Percentiles rank a stretch among this genome's conserved stretches.
These are phyloP conservation scores for Vireo altiloquus DNA, from an alignment of 2,113 vertebrate genomes.

Conservation along the genomic window DNA sequence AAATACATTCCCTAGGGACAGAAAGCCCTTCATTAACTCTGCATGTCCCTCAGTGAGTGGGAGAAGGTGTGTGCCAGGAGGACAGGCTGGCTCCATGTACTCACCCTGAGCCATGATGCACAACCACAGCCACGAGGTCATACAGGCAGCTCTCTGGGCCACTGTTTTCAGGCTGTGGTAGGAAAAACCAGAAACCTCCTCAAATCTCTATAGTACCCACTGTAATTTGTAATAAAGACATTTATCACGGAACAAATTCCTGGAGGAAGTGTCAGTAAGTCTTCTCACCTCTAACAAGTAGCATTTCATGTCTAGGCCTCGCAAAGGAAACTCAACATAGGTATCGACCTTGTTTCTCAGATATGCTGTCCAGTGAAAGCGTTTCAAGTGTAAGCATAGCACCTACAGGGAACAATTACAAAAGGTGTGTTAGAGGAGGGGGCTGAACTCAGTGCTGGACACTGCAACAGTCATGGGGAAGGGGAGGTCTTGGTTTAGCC, in stretches of 20 bases:
- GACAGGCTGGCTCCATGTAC: slow-evolving; percentile 4
- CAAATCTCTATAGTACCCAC: background rate
- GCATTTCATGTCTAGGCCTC: slow-evolving; percentile 91
- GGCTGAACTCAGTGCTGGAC: background rate
- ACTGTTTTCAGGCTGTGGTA: slow-evolving; percentile 84
- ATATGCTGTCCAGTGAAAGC: slow-evolving; percentile 98
- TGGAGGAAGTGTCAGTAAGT: background rate
- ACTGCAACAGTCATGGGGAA: background rate
- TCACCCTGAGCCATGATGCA: slow-evolving; percentile 98
- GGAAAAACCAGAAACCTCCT: background rate
- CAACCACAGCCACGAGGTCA: slow-evolving; percentile 92
- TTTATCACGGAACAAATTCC: rapidly evolving
- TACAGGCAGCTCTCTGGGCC: slow-evolving; percentile 88
- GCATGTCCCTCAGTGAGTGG: background rate
- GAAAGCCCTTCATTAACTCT: background rate
- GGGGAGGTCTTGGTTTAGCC: background rate
- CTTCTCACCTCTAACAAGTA: slow-evolving; percentile 90
- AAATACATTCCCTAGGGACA: background rate
- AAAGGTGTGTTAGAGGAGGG: background rate
- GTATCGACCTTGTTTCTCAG: slow-evolving; percentile 97
- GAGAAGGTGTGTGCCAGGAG: background rate
- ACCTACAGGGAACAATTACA: slow-evolving; percentile 73
- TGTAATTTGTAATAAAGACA: background rate
- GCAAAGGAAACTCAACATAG: slow-evolving; percentile 92
- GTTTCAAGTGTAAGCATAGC: slow-evolving; percentile 95